These are phyloP conservation scores for Anthrax anthrax DNA, from an alignment of 2,888 invertebrate species.

Conservation along the genomic window DNA sequence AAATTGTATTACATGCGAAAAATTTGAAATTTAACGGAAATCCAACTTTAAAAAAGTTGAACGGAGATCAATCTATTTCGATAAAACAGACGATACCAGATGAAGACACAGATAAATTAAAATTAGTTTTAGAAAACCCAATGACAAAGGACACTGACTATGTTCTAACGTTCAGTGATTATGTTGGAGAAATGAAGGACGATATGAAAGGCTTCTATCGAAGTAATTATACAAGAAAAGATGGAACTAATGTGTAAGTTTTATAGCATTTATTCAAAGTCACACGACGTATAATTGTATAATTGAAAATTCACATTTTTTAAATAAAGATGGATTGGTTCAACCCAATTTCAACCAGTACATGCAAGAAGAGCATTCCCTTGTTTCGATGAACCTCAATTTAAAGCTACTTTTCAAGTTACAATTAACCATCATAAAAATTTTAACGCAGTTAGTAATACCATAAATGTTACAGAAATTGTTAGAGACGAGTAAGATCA, in stretches of 20 bases:
- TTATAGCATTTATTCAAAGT: no score
- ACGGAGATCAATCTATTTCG: neutral
- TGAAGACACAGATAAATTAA: constrained; percentile 32
- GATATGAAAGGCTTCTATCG: constrained; percentile 40
- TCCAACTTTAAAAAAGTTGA: constrained; percentile 6
- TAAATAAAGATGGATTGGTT: constrained; percentile 3
- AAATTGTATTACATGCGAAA: constrained; percentile 39
- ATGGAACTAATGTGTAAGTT: constrained; percentile 17
- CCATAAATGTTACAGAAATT: constrained; percentile 8
- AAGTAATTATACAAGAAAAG: constrained; percentile 28
- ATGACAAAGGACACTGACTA: constrained; percentile 30
- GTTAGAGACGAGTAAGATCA: neutral
- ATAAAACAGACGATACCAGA: constrained; percentile 13
- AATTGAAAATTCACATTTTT: neutral
- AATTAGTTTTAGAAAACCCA: constrained; percentile 26
- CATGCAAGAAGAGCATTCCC: constrained; percentile 56
- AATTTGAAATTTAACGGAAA: constrained; percentile 21
- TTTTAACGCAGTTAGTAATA: constrained; percentile 19
- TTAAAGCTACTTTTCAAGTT: constrained; percentile 53
- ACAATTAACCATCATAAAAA: constrained; percentile 40
- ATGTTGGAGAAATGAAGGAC: constrained; percentile 38
- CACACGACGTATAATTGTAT: no score
- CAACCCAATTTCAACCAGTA: constrained; percentile 50
- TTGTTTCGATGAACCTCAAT: constrained; percentile 60
- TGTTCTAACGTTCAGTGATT: constrained; percentile 33